Conservation (phyloP, 2,797 vertebrate genomes). For the Tolypeutes matacus region DNA sequence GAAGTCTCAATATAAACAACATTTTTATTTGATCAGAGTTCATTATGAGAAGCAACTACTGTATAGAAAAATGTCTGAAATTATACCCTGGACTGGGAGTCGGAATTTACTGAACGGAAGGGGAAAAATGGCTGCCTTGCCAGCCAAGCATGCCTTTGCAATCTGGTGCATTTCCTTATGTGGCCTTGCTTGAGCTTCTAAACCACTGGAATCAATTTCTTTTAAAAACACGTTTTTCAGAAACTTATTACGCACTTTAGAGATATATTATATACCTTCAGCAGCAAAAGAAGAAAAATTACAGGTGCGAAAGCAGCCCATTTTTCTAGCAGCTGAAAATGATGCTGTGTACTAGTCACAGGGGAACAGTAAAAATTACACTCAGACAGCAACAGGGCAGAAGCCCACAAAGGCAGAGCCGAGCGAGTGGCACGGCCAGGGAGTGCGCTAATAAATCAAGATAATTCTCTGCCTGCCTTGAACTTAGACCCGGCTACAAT, state of each 20-base stretch:
- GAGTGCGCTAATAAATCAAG: slow-evolving; percentile 97
- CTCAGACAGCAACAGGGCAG: slow-evolving; percentile 92
- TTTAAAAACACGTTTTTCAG: slow-evolving; percentile 96
- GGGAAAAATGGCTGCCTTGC: slow-evolving; percentile 85
- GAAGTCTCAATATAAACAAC: slow-evolving; percentile 89
- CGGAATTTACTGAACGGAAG: slow-evolving; percentile 85
- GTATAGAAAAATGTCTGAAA: slow-evolving; percentile 88
- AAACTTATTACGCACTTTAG: slow-evolving; percentile 94
- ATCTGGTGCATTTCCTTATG: slow-evolving; percentile 88
- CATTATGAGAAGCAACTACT: slow-evolving; percentile 87
- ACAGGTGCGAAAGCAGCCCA: slow-evolving; percentile 92
- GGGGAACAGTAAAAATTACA: slow-evolving; percentile 94
- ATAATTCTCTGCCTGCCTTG: slow-evolving; percentile 98
- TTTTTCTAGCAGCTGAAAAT: slow-evolving; percentile 94
- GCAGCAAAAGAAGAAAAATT: slow-evolving; percentile 94
- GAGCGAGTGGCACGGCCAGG: slow-evolving; percentile 91
- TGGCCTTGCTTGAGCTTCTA: slow-evolving; percentile 90
- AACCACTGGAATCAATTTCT: slow-evolving; percentile 96
- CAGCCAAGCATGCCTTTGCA: slow-evolving; percentile 88
- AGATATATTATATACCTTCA: slow-evolving; percentile 98
- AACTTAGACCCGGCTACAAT: slow-evolving; percentile 97
- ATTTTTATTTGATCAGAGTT: slow-evolving; percentile 90
- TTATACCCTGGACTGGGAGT: slow-evolving; percentile 86
- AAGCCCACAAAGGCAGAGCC: slow-evolving; percentile 92
- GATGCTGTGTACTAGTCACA: slow-evolving; percentile 93